Evolutionary conservation across 2,888 invertebrate genomes (phyloP).

Genomic region (Chloroclystis v-ata): DNA sequence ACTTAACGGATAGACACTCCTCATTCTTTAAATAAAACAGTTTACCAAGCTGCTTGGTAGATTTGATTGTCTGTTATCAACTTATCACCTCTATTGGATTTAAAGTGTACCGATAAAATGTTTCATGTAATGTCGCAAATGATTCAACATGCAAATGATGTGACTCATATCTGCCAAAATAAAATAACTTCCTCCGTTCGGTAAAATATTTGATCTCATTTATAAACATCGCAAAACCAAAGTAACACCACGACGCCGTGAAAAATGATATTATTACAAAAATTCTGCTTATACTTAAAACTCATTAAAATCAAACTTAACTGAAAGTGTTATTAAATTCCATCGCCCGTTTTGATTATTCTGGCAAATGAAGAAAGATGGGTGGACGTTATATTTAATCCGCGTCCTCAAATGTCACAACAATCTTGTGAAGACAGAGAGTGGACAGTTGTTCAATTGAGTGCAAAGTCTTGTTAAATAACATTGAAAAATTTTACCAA

Average conservation of each 20-base stretch:
- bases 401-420: constrained; percentile 27
- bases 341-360: constrained; percentile 19
- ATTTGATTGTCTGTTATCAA: too few species aligned
- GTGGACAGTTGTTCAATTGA: constrained; percentile 12
- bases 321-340: constrained; percentile 13
- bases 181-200: constrained; percentile 12
- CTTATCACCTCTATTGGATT: neutral
- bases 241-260: too few species aligned
- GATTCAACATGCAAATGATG: constrained; percentile 7
- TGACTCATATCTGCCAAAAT: constrained; percentile 9
- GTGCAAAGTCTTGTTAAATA: constrained; percentile 17
- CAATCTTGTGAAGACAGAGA: constrained; percentile 17
- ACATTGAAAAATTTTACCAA: neutral
- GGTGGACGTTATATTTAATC: constrained; percentile 23
- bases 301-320: too few species aligned
- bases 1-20: too few species aligned
- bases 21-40: too few species aligned
- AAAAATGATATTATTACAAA: too few species aligned
- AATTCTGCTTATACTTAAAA: too few species aligned
- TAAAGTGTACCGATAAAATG: neutral
- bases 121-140: constrained; percentile 3
- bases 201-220: constrained; percentile 11
- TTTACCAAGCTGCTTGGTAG: too few species aligned
- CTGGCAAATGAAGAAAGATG: constrained; percentile 28
- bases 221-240: neutral